Percentiles rank a stretch among this genome's conserved stretches.
Evolutionary conservation across 2,888 invertebrate genomes (phyloP).

Genomic region (Buathra laborator): DNA sequence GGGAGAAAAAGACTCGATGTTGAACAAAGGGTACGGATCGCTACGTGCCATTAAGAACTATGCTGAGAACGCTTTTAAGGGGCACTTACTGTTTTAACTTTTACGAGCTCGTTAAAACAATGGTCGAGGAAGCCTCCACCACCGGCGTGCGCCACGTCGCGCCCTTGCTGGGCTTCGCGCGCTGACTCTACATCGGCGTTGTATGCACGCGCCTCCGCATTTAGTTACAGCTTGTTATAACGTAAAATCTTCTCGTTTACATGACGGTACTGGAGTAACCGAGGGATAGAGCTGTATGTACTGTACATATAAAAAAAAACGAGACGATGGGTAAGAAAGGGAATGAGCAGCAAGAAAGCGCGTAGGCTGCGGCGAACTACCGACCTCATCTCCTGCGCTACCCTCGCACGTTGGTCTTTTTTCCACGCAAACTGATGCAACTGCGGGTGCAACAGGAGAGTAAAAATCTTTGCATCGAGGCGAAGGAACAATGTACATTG

Average conservation of each 20-base stretch:
- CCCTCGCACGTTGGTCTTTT: constrained; percentile 57
- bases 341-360: constrained; percentile 73
- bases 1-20: not conserved
- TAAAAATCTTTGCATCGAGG: not conserved
- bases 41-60: constrained; percentile 67
- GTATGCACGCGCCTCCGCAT: constrained; percentile 69
- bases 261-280: constrained; percentile 57
- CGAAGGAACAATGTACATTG: not conserved
- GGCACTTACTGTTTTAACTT: constrained; percentile 78
- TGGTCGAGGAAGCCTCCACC: constrained; percentile 63
- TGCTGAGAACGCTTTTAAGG: constrained; percentile 71
- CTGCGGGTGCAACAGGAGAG: not conserved
- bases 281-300: constrained; percentile 60
- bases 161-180: constrained; percentile 50
- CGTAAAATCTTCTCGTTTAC: constrained; percentile 76
- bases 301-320: not conserved
- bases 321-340: constrained; percentile 58
- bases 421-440: not conserved
- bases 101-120: constrained; percentile 79
- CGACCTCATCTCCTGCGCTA: constrained; percentile 77
- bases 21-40: constrained; percentile 44
- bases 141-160: no score
- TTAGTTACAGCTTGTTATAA: constrained; percentile 76
- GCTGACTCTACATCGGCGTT: constrained; percentile 8
- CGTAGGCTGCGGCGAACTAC: constrained; percentile 80